These are phyloP conservation scores for Natator depressus DNA, from an alignment of 2,113 vertebrate species.

Conservation along the genomic window DNA sequence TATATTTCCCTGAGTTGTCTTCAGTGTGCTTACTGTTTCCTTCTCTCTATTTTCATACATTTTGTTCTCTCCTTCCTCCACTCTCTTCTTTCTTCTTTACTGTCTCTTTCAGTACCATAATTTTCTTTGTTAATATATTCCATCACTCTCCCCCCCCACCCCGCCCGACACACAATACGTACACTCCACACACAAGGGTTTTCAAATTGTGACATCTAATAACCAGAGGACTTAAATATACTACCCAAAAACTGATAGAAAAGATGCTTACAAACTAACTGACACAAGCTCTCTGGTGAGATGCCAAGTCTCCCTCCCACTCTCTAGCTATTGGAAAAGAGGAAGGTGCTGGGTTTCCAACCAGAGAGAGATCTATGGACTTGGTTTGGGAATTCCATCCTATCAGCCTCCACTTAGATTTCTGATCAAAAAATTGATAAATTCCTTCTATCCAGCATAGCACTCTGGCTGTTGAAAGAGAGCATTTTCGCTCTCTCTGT, in stretches of 20 bases:
- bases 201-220: neutral
- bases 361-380: rapidly evolving
- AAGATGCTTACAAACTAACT: neutral
- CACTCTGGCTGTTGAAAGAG: neutral
- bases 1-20: neutral
- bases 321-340: neutral
- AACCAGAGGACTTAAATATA: neutral
- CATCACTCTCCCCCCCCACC: neutral
- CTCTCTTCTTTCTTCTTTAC: neutral
- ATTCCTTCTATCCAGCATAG: neutral
- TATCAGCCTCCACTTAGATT: neutral
- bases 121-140: neutral
- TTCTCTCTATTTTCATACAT: neutral
- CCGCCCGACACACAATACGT: neutral
- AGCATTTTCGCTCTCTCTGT: neutral
- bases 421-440: neutral
- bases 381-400: neutral
- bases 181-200: rapidly evolving
- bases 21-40: neutral
- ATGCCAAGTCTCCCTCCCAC: neutral
- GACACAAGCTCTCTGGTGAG: neutral
- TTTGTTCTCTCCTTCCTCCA: neutral
- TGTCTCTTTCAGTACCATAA: rapidly evolving
- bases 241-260: neutral
- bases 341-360: neutral